phyloP scores from a whole-genome alignment of 2,888 invertebrate species.

The Papilio protenor region DNA sequence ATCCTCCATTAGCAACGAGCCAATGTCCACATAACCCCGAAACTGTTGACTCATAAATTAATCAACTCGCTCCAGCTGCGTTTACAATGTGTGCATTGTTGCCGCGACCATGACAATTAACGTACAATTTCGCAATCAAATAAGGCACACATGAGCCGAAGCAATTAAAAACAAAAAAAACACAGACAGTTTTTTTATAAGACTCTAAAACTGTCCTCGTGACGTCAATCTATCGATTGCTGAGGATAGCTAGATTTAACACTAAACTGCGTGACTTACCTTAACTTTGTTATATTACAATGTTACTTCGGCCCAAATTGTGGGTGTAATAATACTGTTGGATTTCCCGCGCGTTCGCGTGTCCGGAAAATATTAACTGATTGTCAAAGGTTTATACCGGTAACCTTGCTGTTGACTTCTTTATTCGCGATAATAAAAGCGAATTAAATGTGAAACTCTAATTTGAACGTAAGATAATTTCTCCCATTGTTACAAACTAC shows the following conservation, averaged over 20 bases:
- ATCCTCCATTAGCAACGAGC: slow-evolving; percentile 21
- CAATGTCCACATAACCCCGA: neutral
- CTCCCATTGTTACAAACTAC: neutral
- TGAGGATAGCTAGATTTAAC: neutral
- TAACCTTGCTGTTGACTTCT: neutral
- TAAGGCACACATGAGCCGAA: neutral
- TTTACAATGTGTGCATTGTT: neutral
- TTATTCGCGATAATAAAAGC: neutral
- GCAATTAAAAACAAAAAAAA: neutral
- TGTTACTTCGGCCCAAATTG: neutral
- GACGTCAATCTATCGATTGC: neutral
- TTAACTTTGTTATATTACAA: neutral
- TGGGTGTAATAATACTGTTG: neutral
- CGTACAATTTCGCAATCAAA: neutral
- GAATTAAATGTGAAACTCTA: neutral
- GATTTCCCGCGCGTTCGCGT: neutral
- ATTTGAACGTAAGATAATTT: neutral
- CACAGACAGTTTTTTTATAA: no score
- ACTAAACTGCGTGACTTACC: neutral
- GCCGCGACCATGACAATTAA: neutral
- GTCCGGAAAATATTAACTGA: neutral
- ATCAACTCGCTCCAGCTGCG: neutral
- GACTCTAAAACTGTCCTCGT: neutral
- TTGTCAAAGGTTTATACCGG: neutral
- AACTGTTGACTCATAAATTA: slow-evolving; percentile 1